phyloP scores from a whole-genome alignment of 2,113 vertebrate species.

The Sebastes fasciatus region DNA sequence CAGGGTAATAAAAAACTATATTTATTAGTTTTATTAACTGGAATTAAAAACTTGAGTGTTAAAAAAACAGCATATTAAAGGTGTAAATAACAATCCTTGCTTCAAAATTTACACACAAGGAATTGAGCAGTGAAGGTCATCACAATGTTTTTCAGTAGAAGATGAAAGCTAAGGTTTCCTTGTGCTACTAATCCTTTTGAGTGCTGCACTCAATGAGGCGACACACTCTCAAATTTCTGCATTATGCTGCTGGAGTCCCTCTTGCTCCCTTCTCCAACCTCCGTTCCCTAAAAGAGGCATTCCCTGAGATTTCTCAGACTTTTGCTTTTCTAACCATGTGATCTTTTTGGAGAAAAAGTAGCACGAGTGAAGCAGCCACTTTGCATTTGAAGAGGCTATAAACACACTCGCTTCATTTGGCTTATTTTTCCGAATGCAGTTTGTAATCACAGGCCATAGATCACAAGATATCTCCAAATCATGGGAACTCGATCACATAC shows the following conservation, averaged over 20 bases:
- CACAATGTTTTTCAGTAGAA: slow-evolving; percentile 27
- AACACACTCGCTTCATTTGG: not conserved
- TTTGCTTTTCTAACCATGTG: not conserved
- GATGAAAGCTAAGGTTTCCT: slow-evolving; percentile 33
- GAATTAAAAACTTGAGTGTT: not conserved
- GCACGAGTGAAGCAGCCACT: slow-evolving; percentile 2
- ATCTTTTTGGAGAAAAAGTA: slow-evolving; percentile 14
- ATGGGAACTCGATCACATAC: not conserved
- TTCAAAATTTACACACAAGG: slow-evolving; percentile 29
- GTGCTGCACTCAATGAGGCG: slow-evolving; percentile 25
- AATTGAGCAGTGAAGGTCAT: slow-evolving; percentile 5
- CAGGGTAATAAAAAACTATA: not conserved
- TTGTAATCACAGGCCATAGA: not conserved
- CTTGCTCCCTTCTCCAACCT: slow-evolving; percentile 11
- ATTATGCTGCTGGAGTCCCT: slow-evolving; percentile 20
- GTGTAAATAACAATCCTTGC: slow-evolving; percentile 37
- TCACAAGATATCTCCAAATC: slow-evolving; percentile 1
- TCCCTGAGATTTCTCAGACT: slow-evolving; percentile 16
- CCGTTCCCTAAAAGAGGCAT: slow-evolving; percentile 13
- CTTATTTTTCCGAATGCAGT: slow-evolving; percentile 1
- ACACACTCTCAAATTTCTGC: slow-evolving; percentile 20
- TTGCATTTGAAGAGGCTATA: slow-evolving; percentile 11
- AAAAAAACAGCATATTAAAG: slow-evolving; percentile 13
- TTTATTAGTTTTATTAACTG: not conserved
- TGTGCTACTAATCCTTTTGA: slow-evolving; percentile 36